Conservation (phyloP, 64 coral and sea anemone species). For the Astreopora myriophthalma region DNA sequence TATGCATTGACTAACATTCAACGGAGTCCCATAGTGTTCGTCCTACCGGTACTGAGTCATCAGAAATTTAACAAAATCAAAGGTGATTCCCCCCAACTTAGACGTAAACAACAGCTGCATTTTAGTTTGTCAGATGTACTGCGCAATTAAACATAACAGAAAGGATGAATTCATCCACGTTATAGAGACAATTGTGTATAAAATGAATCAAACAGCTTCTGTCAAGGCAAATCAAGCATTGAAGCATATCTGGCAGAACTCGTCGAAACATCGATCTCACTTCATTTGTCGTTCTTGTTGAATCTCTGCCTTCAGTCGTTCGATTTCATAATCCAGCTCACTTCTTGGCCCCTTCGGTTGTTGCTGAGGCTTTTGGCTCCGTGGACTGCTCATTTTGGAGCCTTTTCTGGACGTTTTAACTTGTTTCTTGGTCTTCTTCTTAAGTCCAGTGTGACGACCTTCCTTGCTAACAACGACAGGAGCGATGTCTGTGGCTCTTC, state of each 20-base stretch:
- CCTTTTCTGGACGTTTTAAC: constrained; percentile 14
- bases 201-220: too few relatives aligned
- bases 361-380: constrained; percentile 32
- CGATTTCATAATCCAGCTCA: constrained; percentile 96
- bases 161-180: too few relatives aligned
- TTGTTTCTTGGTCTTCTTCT: constrained; percentile 34
- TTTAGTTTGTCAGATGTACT: too few relatives aligned
- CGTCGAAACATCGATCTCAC: constrained; percentile 60
- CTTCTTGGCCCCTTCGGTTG: constrained; percentile 74
- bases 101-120: too few relatives aligned
- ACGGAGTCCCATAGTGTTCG: too few relatives aligned
- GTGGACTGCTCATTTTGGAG: constrained; percentile 32
- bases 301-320: constrained; percentile 91
- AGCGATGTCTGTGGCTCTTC: constrained; percentile 1
- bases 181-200: too few relatives aligned
- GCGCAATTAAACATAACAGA: too few relatives aligned
- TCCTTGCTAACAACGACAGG: neutral
- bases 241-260: too few relatives aligned
- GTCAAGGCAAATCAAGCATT: too few relatives aligned
- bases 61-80: neutral
- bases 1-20: too few relatives aligned
- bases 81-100: neutral
- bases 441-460: neutral
- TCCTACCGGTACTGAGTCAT: too few relatives aligned
- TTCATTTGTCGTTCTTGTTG: constrained; percentile 99